A percentile compares a stretch with the other conserved stretches of the same genome.
phyloP scores from a whole-genome alignment of 2,888 invertebrate genomes.

The Chrysolina haemoptera region DNA sequence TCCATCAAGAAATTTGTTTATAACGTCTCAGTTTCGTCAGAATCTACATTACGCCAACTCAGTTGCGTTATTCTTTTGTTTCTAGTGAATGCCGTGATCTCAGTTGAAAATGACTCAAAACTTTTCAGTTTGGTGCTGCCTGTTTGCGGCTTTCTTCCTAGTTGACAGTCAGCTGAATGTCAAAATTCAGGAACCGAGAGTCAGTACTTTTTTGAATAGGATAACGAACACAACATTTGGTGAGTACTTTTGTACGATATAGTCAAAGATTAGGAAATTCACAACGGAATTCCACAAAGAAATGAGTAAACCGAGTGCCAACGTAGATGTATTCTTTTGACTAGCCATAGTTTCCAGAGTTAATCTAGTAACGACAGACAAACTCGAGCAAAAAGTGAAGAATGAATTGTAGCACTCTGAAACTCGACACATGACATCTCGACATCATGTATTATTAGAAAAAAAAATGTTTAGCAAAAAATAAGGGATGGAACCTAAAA shows the following conservation, averaged over 20 bases:
- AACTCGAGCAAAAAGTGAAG: too few species aligned
- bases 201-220: conserved; percentile 58
- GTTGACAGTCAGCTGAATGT: conserved; percentile 52
- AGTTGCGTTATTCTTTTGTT: conserved; percentile 25
- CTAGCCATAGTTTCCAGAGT: too few species aligned
- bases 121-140: conserved; percentile 35
- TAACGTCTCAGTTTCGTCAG: neutral
- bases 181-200: conserved; percentile 54
- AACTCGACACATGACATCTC: too few species aligned
- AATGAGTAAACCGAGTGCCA: too few species aligned
- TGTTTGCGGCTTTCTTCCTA: conserved; percentile 40
- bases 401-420: too few species aligned
- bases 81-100: conserved; percentile 8
- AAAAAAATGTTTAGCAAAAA: too few species aligned
- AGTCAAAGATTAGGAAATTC: neutral
- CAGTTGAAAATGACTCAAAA: conserved; percentile 28
- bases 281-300: neutral
- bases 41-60: neutral
- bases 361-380: too few species aligned
- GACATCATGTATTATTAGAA: too few species aligned
- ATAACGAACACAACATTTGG: conserved; percentile 62
- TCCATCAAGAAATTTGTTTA: conserved; percentile 12
- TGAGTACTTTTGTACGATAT: conserved; percentile 44
- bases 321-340: too few species aligned
- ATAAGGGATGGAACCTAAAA: too few species aligned